Evolutionary conservation across 1,140 invertebrate genomes (phyloP), one percentile per base, ranked within the genome.

Genomic region (Drosophila novamexicana): DNA sequence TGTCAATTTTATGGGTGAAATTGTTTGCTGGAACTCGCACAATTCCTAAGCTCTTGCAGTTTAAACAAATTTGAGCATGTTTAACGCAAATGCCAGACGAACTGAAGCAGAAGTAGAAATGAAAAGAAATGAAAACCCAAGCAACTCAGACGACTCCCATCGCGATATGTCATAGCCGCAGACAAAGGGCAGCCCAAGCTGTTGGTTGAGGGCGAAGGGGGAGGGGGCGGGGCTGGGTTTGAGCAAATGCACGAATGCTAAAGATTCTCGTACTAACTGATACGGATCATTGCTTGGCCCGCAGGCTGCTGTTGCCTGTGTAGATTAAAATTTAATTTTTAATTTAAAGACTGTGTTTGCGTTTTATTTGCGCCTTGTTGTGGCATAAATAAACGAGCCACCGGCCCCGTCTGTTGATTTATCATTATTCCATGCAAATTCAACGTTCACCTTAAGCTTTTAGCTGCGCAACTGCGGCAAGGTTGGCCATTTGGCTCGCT

Each of bases 281-380:
- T 88, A 86, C 66, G 65, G 72, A 76, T 81, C 72, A 59, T 50
- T 52, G 59, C 59, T 63, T 66, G 39, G 66, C 56, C 44, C 16
- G 36, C 36, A 29, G 58, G 53, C 36, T 53, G 65, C 47, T 7
- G 22, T 29, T 29, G 22, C 5, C 39, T 61, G 34, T 68, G 44
- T 57, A 81, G 75, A 89, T 91, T 89, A 91, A 91, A 91, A 79
- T 91, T 91, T 85, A 91, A 91, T 91, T 91, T 91, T 91, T 85
- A 91, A 89, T 91, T 91, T 89, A 77, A 89, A 74, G 84, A 74
- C 79, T 80, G 81, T 79, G 81, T 79, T 91, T 91, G 89, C 74
- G 14, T 88, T 83, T 75, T 80, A 82, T 86, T 91, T 90, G 76
- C 69, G 49, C 42, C 34, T 52, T 57, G 50, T 78, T 69, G 63